Evolutionary conservation across 1,140 invertebrate genomes (phyloP).

Genomic region (Calliphora vicina): DNA sequence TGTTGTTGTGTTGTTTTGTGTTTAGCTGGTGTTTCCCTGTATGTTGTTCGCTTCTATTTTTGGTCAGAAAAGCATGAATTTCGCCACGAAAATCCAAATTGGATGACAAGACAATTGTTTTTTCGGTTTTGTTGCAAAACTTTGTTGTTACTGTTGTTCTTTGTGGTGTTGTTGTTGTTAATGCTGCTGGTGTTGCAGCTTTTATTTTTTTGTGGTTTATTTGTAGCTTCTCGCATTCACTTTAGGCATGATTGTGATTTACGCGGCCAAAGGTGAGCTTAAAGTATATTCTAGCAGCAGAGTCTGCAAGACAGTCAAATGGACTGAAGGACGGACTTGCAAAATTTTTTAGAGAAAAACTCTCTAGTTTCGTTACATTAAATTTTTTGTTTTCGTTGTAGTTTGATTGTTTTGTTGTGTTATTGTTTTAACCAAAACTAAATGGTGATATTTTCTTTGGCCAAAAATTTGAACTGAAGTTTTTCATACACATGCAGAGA

Average conservation of each 20-base stretch:
- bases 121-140: not conserved
- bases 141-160: not conserved
- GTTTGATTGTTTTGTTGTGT: not conserved
- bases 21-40: not conserved
- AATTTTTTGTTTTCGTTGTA: not conserved
- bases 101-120: slow-evolving; percentile 35
- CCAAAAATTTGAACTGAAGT: not conserved
- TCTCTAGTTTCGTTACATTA: not conserved
- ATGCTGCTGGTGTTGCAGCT: not conserved
- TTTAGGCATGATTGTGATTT: slow-evolving; percentile 31
- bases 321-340: not conserved
- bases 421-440: not conserved
- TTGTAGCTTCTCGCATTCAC: slow-evolving; percentile 13
- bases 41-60: slow-evolving; percentile 20
- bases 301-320: not conserved
- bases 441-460: not conserved
- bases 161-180: not conserved
- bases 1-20: not conserved
- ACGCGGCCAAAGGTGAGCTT: slow-evolving; percentile 30
- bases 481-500: not conserved
- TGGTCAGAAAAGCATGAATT: slow-evolving; percentile 33
- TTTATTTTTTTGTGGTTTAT: not conserved
- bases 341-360: not conserved
- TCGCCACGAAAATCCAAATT: slow-evolving; percentile 33
- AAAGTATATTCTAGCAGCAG: not conserved